A percentile compares a stretch with the other conserved stretches of the same genome.
phyloP scores from a whole-genome alignment of 2,797 vertebrate genomes.

The Ataeniobius toweri region DNA sequence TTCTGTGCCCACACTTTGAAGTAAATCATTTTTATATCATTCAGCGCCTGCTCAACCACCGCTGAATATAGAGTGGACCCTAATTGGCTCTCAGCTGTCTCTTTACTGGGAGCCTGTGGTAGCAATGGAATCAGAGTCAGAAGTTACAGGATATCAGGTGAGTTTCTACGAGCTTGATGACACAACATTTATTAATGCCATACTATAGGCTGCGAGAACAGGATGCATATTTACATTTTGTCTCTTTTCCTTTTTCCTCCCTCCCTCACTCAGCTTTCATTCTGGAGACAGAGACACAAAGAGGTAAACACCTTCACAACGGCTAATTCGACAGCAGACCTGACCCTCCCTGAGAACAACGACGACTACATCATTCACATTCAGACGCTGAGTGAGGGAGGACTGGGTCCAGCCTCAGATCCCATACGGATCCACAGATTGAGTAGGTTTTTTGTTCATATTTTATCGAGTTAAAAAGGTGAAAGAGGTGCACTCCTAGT shows the following conservation, averaged over 20 bases:
- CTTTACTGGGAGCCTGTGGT: conserved; percentile 94
- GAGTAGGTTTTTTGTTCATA: conserved; percentile 76
- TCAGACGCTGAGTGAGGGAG: conserved; percentile 87
- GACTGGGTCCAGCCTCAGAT: conserved; percentile 88
- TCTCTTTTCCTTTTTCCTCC: conserved; percentile 17
- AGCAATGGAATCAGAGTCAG: conserved; percentile 92
- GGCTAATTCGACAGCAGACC: conserved; percentile 84
- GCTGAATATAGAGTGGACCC: conserved; percentile 91
- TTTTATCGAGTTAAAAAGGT: not conserved
- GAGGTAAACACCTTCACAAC: conserved; percentile 82
- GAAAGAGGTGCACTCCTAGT: not conserved
- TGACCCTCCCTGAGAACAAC: conserved; percentile 83
- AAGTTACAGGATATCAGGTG: conserved; percentile 94
- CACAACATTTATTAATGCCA: conserved; percentile 19
- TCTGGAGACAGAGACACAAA: conserved; percentile 85
- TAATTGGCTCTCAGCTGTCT: conserved; percentile 88
- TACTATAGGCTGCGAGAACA: conserved; percentile 4
- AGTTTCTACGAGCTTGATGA: conserved; percentile 43
- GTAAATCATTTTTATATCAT: conserved; percentile 46
- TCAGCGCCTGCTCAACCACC: conserved; percentile 92
- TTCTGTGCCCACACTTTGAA: conserved; percentile 32
- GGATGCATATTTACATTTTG: conserved; percentile 26
- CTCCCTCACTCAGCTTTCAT: conserved; percentile 83
- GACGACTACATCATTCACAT: conserved; percentile 91
- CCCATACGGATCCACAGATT: conserved; percentile 90